Conservation (phyloP, 2,888 invertebrate species). For the Petrolisthes cinctipes region DNA sequence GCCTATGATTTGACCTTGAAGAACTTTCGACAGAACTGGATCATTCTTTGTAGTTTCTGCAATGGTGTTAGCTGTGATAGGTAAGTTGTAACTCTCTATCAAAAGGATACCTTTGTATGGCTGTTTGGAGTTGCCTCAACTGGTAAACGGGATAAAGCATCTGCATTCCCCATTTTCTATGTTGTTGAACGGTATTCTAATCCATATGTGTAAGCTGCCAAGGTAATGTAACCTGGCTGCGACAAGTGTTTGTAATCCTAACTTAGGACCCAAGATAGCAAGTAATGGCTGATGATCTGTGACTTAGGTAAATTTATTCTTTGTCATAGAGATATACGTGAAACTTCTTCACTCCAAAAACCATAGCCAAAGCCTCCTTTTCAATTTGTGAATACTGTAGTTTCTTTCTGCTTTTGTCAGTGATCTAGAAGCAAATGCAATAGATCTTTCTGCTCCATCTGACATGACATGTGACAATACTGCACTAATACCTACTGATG, state of each 20-base stretch:
- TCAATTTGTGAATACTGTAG: neutral
- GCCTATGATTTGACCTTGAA: neutral
- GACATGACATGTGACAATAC: constrained; percentile 15
- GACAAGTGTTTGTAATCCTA: constrained; percentile 11
- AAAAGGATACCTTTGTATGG: neutral
- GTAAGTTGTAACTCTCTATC: constrained; percentile 3
- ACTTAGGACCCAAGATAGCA: constrained; percentile 26
- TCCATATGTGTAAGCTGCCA: constrained; percentile 20
- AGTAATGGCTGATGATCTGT: constrained; percentile 28
- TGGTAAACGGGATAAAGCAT: neutral
- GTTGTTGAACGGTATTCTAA: constrained; percentile 20
- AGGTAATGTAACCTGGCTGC: constrained; percentile 20
- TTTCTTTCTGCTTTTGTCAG: constrained; percentile 10
- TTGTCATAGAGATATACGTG: constrained; percentile 12
- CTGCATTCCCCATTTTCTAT: constrained; percentile 16
- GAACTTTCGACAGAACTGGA: constrained; percentile 26
- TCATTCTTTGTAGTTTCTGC: constrained; percentile 18
- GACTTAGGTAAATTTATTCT: neutral
- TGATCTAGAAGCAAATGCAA: constrained; percentile 20
- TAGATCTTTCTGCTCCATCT: constrained; percentile 17
- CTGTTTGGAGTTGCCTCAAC: constrained; percentile 15
- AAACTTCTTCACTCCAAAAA: constrained; percentile 26
- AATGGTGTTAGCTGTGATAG: constrained; percentile 20
- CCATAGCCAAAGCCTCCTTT: constrained; percentile 33
- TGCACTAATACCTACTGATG: constrained; percentile 13